These are phyloP conservation scores for Brachionus asplanchnoidis DNA, from an alignment of 1,140 invertebrate species.

Conservation along the genomic window DNA sequence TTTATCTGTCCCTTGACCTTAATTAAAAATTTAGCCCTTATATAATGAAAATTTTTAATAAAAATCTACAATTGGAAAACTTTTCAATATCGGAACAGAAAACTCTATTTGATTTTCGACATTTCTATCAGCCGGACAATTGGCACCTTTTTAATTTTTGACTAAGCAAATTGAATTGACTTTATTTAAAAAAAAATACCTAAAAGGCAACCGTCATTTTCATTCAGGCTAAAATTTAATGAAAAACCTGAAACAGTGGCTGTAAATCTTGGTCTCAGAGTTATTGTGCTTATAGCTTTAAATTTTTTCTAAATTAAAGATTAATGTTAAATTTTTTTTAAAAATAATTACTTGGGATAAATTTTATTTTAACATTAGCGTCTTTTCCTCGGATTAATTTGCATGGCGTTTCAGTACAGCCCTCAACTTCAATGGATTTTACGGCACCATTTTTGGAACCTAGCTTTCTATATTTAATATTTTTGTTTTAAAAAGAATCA, in stretches of 20 bases:
- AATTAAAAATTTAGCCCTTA: background rate
- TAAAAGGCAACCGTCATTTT: background rate
- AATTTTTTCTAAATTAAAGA: background rate
- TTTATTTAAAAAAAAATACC: background rate
- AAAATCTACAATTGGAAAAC: background rate
- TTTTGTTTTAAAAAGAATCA: too few species aligned
- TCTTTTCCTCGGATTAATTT: slow-evolving; percentile 1
- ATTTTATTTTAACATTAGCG: background rate
- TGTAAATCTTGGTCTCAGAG: background rate
- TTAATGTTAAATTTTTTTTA: background rate
- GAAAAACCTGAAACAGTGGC: background rate
- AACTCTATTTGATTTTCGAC: slow-evolving; percentile 26
- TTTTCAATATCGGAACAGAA: background rate
- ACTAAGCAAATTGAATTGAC: background rate
- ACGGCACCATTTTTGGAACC: background rate
- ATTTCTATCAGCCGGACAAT: background rate
- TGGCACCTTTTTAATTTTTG: background rate
- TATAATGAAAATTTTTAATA: background rate
- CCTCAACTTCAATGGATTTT: background rate
- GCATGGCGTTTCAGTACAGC: background rate
- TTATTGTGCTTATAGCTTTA: background rate
- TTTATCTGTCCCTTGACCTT: background rate
- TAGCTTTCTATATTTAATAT: background rate
- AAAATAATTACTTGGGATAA: background rate
- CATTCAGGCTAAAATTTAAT: background rate